phyloP scores from a whole-genome alignment of 2,797 vertebrate species.

The Coluber constrictor region DNA sequence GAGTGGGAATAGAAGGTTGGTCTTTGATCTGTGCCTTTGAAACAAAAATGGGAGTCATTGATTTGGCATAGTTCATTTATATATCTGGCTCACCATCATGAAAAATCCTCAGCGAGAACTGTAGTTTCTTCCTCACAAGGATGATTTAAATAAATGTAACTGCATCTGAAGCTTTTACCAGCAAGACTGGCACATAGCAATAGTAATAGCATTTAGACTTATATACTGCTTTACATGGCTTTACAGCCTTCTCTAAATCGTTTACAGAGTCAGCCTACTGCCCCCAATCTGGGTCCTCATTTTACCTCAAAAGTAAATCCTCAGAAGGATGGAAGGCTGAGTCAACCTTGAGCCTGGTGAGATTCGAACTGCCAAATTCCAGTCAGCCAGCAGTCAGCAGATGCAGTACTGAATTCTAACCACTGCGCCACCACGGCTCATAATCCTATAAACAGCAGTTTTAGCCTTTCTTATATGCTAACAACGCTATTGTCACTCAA shows the following conservation, averaged over 20 bases:
- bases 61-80: neutral
- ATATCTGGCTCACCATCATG: neutral
- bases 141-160: neutral
- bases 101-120: neutral
- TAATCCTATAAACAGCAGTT: neutral
- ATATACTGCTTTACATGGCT: neutral
- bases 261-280: neutral
- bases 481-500: neutral
- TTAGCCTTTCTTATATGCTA: neutral
- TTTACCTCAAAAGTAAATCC: neutral
- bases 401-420: neutral
- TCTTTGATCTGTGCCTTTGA: constrained; percentile 19
- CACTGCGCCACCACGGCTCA: neutral
- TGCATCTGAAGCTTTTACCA: neutral
- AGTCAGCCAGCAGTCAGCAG: neutral
- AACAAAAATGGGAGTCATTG: neutral
- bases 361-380: neutral
- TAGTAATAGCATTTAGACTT: neutral
- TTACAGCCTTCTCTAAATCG: neutral
- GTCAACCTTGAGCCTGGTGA: neutral
- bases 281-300: neutral
- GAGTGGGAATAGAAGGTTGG: neutral
- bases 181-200: neutral
- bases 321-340: neutral
- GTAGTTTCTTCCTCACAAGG: neutral